phyloP scores from a whole-genome alignment of 2,113 vertebrate species.

The Murina feae region DNA sequence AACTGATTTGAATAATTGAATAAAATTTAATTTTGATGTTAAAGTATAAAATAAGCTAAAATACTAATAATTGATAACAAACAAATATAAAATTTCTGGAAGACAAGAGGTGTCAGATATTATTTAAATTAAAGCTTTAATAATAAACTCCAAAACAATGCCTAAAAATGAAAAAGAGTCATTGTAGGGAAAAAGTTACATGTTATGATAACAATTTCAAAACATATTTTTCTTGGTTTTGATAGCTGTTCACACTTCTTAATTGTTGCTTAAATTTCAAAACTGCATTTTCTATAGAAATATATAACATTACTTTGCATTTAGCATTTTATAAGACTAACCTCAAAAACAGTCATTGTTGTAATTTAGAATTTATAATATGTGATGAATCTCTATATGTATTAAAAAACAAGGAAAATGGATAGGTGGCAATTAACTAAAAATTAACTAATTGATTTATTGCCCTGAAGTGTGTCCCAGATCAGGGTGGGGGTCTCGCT shows the following conservation, averaged over 20 bases:
- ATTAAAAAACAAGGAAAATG: neutral
- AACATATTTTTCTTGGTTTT: neutral
- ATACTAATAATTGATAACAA: neutral
- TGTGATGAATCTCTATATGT: neutral
- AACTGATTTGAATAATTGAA: neutral
- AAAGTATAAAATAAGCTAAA: neutral
- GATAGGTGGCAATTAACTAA: neutral
- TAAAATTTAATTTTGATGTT: neutral
- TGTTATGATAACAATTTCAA: neutral
- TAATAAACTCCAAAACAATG: neutral
- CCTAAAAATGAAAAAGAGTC: neutral
- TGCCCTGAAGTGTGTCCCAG: no score
- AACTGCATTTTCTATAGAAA: neutral
- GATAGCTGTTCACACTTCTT: neutral
- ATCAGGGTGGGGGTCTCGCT: no score
- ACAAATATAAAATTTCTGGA: neutral
- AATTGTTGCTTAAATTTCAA: neutral
- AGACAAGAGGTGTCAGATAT: neutral
- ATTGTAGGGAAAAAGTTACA: neutral
- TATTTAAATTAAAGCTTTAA: neutral
- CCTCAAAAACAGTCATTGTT: neutral
- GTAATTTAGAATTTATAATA: neutral
- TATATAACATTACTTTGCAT: neutral
- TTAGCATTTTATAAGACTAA: neutral
- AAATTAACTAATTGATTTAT: neutral